A percentile compares a stretch with the other conserved stretches of the same genome.
Conservation (phyloP, 2,797 vertebrate species). For the Bradypodion pumilum region DNA sequence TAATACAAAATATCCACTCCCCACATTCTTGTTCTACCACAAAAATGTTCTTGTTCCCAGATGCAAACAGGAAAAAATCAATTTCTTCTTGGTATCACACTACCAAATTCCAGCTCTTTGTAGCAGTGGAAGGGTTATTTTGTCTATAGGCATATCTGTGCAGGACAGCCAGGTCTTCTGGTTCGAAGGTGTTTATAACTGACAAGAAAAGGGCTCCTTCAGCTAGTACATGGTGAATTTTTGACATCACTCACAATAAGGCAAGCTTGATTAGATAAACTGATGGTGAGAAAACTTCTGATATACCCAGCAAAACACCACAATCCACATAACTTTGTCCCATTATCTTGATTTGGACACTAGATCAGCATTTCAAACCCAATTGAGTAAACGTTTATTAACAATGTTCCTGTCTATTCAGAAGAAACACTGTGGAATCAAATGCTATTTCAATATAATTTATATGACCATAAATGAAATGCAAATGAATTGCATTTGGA, state of each 20-base stretch:
- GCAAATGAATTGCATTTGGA: not conserved
- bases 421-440: not conserved
- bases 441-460: not conserved
- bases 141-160: too few species aligned
- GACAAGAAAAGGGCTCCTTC: not conserved
- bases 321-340: not conserved
- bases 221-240: not conserved
- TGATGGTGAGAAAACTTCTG: not conserved
- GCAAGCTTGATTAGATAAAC: not conserved
- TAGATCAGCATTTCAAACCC: not conserved
- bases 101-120: not conserved
- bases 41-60: not conserved
- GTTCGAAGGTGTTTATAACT: not conserved
- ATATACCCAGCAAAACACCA: too few species aligned
- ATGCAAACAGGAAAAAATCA: not conserved
- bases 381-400: not conserved
- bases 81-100: not conserved
- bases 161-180: not conserved
- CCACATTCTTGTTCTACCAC: not conserved
- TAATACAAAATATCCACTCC: not conserved
- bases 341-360: not conserved
- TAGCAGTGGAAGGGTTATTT: not conserved
- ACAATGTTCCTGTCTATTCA: not conserved
- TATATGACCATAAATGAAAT: too few species aligned
- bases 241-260: not conserved